Evolutionary conservation across 1,140 invertebrate genomes (phyloP).

Genomic region (Drosophila pandora): DNA sequence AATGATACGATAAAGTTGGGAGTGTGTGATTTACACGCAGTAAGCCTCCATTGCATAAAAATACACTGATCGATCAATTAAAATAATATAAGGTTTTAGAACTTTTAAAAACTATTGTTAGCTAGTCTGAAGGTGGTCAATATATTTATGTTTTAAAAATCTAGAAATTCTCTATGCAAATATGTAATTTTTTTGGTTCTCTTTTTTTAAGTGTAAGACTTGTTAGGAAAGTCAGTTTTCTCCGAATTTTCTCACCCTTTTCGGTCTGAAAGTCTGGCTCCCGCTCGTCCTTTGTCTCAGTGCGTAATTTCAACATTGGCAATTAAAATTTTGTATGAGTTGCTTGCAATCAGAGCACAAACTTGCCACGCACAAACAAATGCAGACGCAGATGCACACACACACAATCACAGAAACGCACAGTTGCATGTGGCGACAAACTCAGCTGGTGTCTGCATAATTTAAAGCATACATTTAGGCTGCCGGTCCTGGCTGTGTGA

Average conservation of each 20-base stretch:
- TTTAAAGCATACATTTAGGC: conserved; percentile 82
- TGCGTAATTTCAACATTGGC: conserved; percentile 79
- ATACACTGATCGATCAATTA: conserved; percentile 11
- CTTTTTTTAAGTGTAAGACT: conserved; percentile 10
- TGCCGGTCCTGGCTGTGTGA: conserved; percentile 67
- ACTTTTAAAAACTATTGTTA: no score
- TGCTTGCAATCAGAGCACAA: conserved; percentile 78
- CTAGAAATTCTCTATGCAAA: neutral
- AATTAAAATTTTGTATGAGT: conserved; percentile 83
- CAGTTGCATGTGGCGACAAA: conserved; percentile 59
- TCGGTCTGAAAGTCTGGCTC: conserved; percentile 15
- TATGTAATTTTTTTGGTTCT: neutral
- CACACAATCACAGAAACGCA: conserved; percentile 9
- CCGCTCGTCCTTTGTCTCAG: conserved; percentile 41
- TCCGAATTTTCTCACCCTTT: conserved; percentile 8
- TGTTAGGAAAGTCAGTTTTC: conserved; percentile 64
- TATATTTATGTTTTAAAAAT: neutral
- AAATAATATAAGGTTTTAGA: no score
- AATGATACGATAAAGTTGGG: conserved; percentile 76
- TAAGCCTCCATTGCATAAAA: conserved; percentile 32
- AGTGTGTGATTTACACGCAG: conserved; percentile 74
- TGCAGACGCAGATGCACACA: conserved; percentile 26
- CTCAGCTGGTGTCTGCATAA: conserved; percentile 82
- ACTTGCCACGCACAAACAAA: conserved; percentile 63
- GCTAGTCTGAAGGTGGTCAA: no score